These are phyloP conservation scores for Nasonia giraulti DNA, from an alignment of 1,140 invertebrate genomes.

Conservation along the genomic window DNA sequence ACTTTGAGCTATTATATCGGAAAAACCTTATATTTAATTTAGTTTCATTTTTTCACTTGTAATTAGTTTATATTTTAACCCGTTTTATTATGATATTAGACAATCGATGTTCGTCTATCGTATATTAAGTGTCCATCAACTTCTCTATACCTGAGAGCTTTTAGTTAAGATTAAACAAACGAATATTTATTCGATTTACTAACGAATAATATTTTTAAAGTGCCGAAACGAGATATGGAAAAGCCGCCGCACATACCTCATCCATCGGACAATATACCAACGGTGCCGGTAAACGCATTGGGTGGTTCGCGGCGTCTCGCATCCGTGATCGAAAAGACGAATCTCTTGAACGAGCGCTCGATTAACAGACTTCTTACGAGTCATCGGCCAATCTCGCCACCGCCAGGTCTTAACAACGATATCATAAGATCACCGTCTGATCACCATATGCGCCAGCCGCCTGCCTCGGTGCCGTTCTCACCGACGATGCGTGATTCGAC, in stretches of 20 bases:
- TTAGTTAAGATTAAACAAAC: too few relatives aligned
- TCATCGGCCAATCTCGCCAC: neutral
- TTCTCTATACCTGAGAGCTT: too few relatives aligned
- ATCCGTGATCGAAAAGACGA: constrained; percentile 57
- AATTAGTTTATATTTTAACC: too few relatives aligned
- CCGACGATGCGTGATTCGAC: neutral
- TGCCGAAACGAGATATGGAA: constrained; percentile 8
- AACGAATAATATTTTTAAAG: neutral
- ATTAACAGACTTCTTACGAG: neutral
- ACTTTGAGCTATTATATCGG: neutral
- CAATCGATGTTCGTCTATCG: too few relatives aligned
- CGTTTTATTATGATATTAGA: too few relatives aligned
- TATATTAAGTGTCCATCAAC: too few relatives aligned
- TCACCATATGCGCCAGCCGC: constrained; percentile 13
- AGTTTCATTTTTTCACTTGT: neutral
- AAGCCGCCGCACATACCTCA: neutral
- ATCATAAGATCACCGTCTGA: constrained; percentile 56
- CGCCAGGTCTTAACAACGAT: constrained; percentile 52
- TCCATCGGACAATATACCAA: constrained; percentile 57
- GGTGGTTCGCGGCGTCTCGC: constrained; percentile 59
- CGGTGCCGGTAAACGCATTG: constrained; percentile 59
- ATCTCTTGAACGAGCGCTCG: neutral
- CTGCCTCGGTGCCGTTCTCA: neutral
- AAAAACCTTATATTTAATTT: neutral
- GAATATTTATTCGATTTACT: neutral